These are phyloP conservation scores for Arion vulgaris DNA, from an alignment of 1,140 invertebrate genomes.

Conservation along the genomic window DNA sequence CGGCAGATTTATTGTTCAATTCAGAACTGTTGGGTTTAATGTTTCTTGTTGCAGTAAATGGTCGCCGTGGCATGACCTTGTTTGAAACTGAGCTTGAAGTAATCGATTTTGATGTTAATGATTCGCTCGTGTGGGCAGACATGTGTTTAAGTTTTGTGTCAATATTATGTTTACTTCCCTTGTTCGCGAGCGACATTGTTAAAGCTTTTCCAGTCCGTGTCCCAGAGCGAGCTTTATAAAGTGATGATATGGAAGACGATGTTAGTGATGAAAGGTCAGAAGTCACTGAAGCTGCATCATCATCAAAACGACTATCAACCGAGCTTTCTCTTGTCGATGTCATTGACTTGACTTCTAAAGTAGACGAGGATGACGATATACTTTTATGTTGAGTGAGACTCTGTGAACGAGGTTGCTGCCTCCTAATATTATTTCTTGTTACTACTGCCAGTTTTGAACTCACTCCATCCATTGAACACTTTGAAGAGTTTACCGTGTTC, in stretches of 20 bases:
- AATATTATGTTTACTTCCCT: not conserved
- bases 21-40: not conserved
- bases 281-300: slow-evolving; percentile 1
- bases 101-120: not conserved
- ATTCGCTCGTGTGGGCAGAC: not conserved
- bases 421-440: not conserved
- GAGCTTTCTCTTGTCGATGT: slow-evolving; percentile 21
- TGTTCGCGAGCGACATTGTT: not conserved
- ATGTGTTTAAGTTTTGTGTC: not conserved
- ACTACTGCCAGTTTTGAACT: not conserved
- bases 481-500: not conserved
- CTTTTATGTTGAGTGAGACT: not conserved
- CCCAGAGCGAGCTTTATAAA: not conserved
- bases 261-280: not conserved
- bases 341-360: not conserved
- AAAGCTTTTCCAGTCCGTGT: not conserved
- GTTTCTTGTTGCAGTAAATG: not conserved
- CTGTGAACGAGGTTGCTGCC: not conserved
- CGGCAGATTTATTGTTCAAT: not conserved
- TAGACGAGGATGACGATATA: not conserved
- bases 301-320: slow-evolving; percentile 29
- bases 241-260: slow-evolving; percentile 1
- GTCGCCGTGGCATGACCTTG: not conserved
- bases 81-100: not conserved
- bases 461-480: not conserved